Base-by-base conservation (phyloP, 2,888 invertebrate genomes). In the Hoplodrina ambigua region DNA sequence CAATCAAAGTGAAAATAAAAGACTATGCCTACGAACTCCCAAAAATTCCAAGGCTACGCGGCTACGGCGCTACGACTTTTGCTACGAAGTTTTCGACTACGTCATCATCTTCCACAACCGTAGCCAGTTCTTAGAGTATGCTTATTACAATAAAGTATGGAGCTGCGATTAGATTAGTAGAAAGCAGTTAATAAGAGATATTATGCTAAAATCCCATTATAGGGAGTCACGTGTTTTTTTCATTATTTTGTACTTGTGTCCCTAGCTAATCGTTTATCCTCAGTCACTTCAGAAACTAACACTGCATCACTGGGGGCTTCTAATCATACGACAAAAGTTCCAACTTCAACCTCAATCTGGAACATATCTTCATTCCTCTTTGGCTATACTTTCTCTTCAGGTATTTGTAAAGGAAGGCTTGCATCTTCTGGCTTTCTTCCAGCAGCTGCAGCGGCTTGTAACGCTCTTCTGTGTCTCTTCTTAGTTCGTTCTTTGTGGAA, bases 401-500 rank as follows among this genome's bases (percentile, higher is more conserved):
- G 94, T 17, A 88, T 89, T 79, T 94, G 94, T 85, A 95, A 75
- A 19, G 94, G 94, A 37, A 94, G 78, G 80, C 90, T 93, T 0
- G 94, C 88, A 15, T 94, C 94, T 82, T 95, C 94, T 25, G 91
- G 85, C 67, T 89, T 92, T 59, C 87, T 92, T 0, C 91, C 87
- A 2, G 92, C 89, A 0, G 90, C 88, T 2, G 91, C 93, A 1
- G 92, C 93, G 0, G 92, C 89, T 7, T 91, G 91, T 6, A 94
- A 73, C 0, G 93, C 92, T 56, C 92, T 82, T 82, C 92, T 94
- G 66, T 94, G 95, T 74, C 96, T 90, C 87, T 97, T 97, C 91
- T 97, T 97, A 60, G 95, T 95, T 63, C 97, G 94, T 84, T 97
- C 97, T 76, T 97, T 96, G 87, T 97, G 96, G 93, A 98, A 97